phyloP scores from a whole-genome alignment of 2,888 invertebrate genomes.

The Falcaria lacertinaria region DNA sequence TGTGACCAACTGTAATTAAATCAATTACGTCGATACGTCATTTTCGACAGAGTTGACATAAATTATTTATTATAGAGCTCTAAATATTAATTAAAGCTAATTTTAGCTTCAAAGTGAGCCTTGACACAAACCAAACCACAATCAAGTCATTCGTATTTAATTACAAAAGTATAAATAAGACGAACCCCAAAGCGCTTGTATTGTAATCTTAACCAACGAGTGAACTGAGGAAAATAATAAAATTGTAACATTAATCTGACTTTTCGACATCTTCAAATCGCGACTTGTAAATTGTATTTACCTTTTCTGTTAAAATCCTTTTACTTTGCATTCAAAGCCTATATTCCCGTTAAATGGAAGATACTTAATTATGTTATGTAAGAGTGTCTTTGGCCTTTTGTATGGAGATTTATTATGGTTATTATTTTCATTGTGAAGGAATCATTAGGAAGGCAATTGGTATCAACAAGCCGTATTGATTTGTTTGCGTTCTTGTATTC shows the following conservation, averaged over 20 bases:
- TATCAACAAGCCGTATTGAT: constrained; percentile 28
- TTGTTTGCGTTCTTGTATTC: constrained; percentile 22
- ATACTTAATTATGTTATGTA: constrained; percentile 3
- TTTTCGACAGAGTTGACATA: too few species aligned
- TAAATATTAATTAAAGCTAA: too few species aligned
- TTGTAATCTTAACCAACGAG: too few species aligned
- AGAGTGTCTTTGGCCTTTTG: constrained; percentile 1
- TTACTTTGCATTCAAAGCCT: constrained; percentile 1
- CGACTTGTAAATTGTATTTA: constrained; percentile 4
- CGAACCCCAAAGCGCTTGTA: too few species aligned
- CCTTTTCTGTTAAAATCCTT: constrained; percentile 7
- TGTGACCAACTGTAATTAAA: too few species aligned
- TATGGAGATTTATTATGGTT: background rate
- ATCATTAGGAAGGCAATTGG: constrained; percentile 21
- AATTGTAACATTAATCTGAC: background rate
- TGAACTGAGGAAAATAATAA: background rate
- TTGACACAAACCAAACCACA: too few species aligned
- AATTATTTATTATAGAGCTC: too few species aligned
- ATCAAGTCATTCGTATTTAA: too few species aligned
- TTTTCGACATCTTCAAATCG: background rate
- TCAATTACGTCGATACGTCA: too few species aligned
- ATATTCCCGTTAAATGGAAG: constrained; percentile 6
- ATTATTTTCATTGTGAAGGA: constrained; percentile 3
- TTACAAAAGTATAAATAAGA: too few species aligned
- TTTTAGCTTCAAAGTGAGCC: too few species aligned